These are phyloP conservation scores for Leontopithecus rosalia DNA, from an alignment of 2,797 vertebrate genomes.

Conservation along the genomic window DNA sequence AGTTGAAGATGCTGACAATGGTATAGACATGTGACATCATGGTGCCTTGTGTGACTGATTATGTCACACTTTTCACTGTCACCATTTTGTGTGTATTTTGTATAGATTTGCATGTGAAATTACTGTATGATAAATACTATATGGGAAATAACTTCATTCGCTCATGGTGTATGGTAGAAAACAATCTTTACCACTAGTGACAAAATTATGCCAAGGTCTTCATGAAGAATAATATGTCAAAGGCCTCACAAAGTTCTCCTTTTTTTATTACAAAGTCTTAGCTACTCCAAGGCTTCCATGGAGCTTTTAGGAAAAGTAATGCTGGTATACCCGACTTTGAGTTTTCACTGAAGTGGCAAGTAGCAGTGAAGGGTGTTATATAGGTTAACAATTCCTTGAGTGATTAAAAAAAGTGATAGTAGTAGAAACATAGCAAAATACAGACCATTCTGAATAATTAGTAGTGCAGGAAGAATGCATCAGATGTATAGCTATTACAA, in stretches of 20 bases:
- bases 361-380: not conserved
- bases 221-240: not conserved
- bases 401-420: not conserved
- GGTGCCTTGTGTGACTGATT: not conserved
- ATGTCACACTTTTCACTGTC: not conserved
- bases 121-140: not conserved
- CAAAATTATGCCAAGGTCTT: conserved; percentile 18
- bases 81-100: not conserved
- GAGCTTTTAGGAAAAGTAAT: not conserved
- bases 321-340: not conserved
- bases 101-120: conserved; percentile 9
- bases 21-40: not conserved
- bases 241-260: not conserved
- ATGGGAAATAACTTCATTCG: not conserved
- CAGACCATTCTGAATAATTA: not conserved
- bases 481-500: not conserved
- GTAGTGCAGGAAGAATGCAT: not conserved
- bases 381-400: not conserved
- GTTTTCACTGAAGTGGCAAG: not conserved
- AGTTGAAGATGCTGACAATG: not conserved
- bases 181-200: not conserved
- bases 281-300: not conserved
- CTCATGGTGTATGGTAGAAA: not conserved
- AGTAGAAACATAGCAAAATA: not conserved
- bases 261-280: not conserved